phyloP scores from a whole-genome alignment of 2,797 vertebrate genomes.

The Channa striata region DNA sequence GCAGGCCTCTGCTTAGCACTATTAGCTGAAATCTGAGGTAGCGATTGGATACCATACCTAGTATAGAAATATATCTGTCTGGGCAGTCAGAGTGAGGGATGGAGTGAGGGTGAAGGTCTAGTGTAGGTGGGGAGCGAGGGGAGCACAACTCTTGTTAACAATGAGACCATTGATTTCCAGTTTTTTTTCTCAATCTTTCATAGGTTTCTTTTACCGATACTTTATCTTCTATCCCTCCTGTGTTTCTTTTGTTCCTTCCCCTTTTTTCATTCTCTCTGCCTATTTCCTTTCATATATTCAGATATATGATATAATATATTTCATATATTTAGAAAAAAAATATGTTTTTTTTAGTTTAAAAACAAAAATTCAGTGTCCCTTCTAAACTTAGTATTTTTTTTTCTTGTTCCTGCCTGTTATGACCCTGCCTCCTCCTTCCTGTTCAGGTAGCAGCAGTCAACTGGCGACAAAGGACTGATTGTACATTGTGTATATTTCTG shows the following conservation, averaged over 20 bases:
- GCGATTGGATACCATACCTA: constrained; percentile 29
- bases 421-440: constrained; percentile 20
- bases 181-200: constrained; percentile 31
- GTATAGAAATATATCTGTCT: constrained; percentile 31
- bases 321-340: background rate
- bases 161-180: constrained; percentile 63
- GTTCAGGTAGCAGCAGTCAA: constrained; percentile 52
- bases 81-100: constrained; percentile 34
- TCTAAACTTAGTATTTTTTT: background rate
- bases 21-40: constrained; percentile 51
- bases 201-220: background rate
- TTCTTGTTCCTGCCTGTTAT: background rate
- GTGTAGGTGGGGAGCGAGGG: constrained; percentile 43
- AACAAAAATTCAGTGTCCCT: background rate
- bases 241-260: constrained; percentile 19
- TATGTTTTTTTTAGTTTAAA: background rate
- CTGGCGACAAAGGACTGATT: constrained; percentile 37
- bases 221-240: constrained; percentile 23
- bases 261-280: background rate
- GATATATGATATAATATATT: constrained; percentile 7
- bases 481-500: constrained; percentile 30
- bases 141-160: constrained; percentile 63
- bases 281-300: constrained; percentile 3
- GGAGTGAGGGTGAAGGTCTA: constrained; percentile 37
- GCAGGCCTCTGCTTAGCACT: constrained; percentile 55